Conservation (phyloP, 2,888 invertebrate genomes). For the Coleophora flavipennella region DNA sequence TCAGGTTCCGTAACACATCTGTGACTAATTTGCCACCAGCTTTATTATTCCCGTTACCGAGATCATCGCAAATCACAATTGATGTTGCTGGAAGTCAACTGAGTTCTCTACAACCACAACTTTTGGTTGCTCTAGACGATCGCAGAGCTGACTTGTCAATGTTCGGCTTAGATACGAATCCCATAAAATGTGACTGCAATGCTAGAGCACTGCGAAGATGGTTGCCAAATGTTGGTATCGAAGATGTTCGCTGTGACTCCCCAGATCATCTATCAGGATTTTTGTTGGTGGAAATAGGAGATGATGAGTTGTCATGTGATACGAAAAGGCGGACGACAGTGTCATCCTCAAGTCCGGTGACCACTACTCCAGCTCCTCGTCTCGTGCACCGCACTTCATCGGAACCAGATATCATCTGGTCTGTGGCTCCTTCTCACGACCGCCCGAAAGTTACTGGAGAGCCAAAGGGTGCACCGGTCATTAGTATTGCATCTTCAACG, state of each 20-base stretch:
- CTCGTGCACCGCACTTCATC: constrained; percentile 75
- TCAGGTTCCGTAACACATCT: constrained; percentile 87
- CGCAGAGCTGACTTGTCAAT: constrained; percentile 82
- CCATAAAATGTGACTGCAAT: constrained; percentile 89
- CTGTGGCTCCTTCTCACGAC: constrained; percentile 80
- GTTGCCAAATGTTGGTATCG: constrained; percentile 77
- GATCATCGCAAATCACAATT: constrained; percentile 84
- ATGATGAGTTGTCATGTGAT: constrained; percentile 88
- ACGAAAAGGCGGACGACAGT: constrained; percentile 69
- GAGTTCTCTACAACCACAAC: constrained; percentile 81
- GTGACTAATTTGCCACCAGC: constrained; percentile 84
- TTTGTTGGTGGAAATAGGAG: constrained; percentile 81
- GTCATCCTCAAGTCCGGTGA: constrained; percentile 48
- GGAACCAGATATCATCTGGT: constrained; percentile 93
- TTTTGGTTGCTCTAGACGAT: constrained; percentile 86
- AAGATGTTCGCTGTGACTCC: constrained; percentile 75
- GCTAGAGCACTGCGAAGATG: constrained; percentile 85
- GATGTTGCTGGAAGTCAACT: constrained; percentile 86
- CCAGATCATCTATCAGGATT: constrained; percentile 81
- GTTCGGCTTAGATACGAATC: constrained; percentile 83
- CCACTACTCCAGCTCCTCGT: constrained; percentile 60
- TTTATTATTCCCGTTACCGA: constrained; percentile 87
- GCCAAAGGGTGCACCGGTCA: constrained; percentile 72
- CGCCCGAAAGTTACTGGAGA: constrained; percentile 72
- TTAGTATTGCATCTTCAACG: constrained; percentile 74